Evolutionary conservation across 2,888 invertebrate species (phyloP), one percentile per base, ranked within the genome.

Genomic region (Drosophila phalerata): DNA sequence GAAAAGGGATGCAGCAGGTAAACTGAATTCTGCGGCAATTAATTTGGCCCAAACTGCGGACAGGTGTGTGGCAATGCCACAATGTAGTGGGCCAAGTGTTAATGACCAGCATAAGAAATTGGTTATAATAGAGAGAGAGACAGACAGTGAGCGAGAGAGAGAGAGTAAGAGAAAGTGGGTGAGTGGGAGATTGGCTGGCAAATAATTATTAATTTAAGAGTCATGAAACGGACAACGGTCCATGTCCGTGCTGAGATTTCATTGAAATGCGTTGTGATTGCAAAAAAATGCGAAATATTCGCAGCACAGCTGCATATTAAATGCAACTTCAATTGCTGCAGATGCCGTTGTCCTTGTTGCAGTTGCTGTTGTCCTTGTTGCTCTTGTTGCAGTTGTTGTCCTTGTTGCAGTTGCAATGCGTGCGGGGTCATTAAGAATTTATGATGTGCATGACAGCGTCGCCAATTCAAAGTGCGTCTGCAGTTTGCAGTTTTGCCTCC

Each of bases 401-500:
- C n/a, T 28, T 15, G 47, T 28, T 47, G 22, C 13, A 25, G 45
- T 28, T 64, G 62, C 57, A 60, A 65, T 68, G 63, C 60, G 61
- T 83, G 69, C 42, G 64, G 64, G 62, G 52, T 67, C 88, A 89
- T 85, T 89, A 85, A 88, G 72, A 79, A 85, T 85, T 89, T 88
- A 85, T 85, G 77, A 77, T 88, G 81, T 69, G 57, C 69, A 85
- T 69, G 66, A 63, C 88, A 81, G 65, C 82, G 56, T 70, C 58
- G 69, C 58, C 66, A 76, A 69, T 67, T 57, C 79, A 32, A 81
- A 68, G 60, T 43, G 69, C 40, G 56, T 43, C 74, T 67, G 32
- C 53, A 61, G 48, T 38, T 47, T 34, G 43, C 15, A n/a, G n/a
- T 51, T 49, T 48, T 34, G 62, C 77, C 34, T 9, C 63, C 40